Conservation (phyloP, 30 jellyfish, hydroid and myxozoan genomes). For the Clytia hemisphaerica region DNA sequence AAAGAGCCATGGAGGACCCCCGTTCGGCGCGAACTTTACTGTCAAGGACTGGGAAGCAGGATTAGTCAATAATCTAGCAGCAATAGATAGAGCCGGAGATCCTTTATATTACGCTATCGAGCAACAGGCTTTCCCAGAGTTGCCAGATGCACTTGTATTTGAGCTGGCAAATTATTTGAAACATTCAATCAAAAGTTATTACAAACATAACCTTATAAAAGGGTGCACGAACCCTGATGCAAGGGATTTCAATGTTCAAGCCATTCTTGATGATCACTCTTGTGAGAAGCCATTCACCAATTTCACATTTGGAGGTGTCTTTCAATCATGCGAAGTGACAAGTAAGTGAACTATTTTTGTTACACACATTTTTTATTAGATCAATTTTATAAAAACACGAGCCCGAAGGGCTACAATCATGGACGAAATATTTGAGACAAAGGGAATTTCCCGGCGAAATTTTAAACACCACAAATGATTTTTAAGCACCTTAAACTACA, state of each 20-base stretch:
- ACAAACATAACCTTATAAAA: constrained; percentile 39
- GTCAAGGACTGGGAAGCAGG: constrained; percentile 44
- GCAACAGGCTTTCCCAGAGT: constrained; percentile 56
- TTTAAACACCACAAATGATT: too few relatives aligned
- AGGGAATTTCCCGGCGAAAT: too few relatives aligned
- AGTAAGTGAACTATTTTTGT: too few relatives aligned
- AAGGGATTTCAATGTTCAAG: constrained; percentile 49
- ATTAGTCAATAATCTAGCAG: constrained; percentile 42
- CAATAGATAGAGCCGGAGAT: constrained; percentile 71
- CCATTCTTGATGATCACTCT: constrained; percentile 63
- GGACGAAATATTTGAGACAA: too few relatives aligned
- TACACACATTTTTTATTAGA: too few relatives aligned
- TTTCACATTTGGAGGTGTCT: constrained; percentile 68
- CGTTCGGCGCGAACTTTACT: constrained; percentile 52
- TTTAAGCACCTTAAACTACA: too few relatives aligned
- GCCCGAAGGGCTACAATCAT: too few relatives aligned
- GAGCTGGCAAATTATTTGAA: constrained; percentile 48
- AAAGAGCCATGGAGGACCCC: constrained; percentile 73
- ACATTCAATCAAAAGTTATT: constrained; percentile 44
- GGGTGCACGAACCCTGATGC: constrained; percentile 59
- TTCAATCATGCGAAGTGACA: constrained; percentile 45
- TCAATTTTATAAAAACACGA: too few relatives aligned
- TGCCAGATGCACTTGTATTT: constrained; percentile 54
- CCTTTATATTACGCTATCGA: constrained; percentile 53
- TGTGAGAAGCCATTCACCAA: constrained; percentile 44